A percentile compares a stretch with the other conserved stretches of the same genome.
phyloP scores from a whole-genome alignment of 37 sponge, comb jelly and placozoan species.

The Petrosia ficiformis region DNA sequence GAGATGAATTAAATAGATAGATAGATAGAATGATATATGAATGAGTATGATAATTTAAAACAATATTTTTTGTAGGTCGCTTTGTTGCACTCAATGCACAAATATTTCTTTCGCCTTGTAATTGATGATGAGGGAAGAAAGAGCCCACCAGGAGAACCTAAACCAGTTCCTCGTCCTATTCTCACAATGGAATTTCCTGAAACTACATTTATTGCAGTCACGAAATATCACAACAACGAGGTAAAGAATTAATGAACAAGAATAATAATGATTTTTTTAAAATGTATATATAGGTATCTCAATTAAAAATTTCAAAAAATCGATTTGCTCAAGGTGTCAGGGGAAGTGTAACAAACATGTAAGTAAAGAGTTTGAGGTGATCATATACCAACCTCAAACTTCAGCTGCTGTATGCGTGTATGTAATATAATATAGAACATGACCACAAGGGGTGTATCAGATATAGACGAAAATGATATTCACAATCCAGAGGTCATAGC shows the following conservation, averaged over 20 bases:
- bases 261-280: background rate
- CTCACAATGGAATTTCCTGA: slow-evolving; percentile 60
- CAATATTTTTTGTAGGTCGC: slow-evolving; percentile 2
- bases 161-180: slow-evolving; percentile 19
- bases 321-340: slow-evolving; percentile 88
- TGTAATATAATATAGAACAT: too few relatives aligned
- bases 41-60: background rate
- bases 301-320: slow-evolving; percentile 83
- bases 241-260: too few relatives aligned
- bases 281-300: too few relatives aligned
- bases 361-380: background rate
- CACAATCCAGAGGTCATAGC: too few relatives aligned
- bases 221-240: slow-evolving; percentile 87
- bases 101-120: slow-evolving; percentile 61
- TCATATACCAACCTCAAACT: too few relatives aligned
- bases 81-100: slow-evolving; percentile 81
- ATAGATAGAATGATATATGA: too few relatives aligned
- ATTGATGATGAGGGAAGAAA: slow-evolving; percentile 60
- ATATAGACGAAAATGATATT: too few relatives aligned
- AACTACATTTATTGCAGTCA: slow-evolving; percentile 82
- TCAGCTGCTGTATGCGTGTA: too few relatives aligned
- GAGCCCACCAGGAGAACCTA: slow-evolving; percentile 23
- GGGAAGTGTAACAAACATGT: slow-evolving; percentile 66
- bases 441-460: too few relatives aligned
- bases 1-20: too few relatives aligned